Percentiles rank a stretch among this genome's conserved stretches.
phyloP scores from a whole-genome alignment of 2,113 vertebrate species.

The Ardeotis arabs region DNA sequence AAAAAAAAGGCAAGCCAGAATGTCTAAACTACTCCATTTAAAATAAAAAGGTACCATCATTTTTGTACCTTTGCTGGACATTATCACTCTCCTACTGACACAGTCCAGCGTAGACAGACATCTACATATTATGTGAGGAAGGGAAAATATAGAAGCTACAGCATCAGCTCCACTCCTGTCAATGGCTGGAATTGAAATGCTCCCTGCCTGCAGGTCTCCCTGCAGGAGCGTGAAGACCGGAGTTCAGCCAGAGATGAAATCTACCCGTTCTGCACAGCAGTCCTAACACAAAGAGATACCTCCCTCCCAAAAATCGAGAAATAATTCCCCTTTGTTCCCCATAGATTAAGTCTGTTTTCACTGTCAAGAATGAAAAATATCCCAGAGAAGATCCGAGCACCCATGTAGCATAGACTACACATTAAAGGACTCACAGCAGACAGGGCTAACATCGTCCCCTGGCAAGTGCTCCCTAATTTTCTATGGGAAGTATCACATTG shows the following conservation, averaged over 20 bases:
- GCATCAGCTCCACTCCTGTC: neutral
- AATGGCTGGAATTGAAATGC: neutral
- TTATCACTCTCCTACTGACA: neutral
- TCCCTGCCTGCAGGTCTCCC: neutral
- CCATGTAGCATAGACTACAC: neutral
- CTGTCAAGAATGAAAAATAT: conserved; percentile 23
- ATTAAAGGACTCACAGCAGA: neutral
- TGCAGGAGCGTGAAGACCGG: neutral
- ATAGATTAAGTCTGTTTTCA: neutral
- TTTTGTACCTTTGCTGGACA: neutral
- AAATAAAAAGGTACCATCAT: neutral
- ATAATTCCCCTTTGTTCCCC: neutral
- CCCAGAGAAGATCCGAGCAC: neutral
- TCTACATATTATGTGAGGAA: neutral
- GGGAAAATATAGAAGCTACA: neutral
- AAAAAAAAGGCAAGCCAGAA: neutral
- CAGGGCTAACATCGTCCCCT: neutral
- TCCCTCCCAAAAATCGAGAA: neutral
- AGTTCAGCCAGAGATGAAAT: neutral
- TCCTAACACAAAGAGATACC: neutral
- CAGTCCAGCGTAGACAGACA: neutral
- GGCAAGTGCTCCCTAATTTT: neutral
- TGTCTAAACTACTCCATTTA: neutral
- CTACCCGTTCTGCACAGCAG: neutral
- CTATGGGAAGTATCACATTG: neutral